Evolutionary conservation across 2,888 invertebrate species (phyloP).

Genomic region (Aphodius sticticus): DNA sequence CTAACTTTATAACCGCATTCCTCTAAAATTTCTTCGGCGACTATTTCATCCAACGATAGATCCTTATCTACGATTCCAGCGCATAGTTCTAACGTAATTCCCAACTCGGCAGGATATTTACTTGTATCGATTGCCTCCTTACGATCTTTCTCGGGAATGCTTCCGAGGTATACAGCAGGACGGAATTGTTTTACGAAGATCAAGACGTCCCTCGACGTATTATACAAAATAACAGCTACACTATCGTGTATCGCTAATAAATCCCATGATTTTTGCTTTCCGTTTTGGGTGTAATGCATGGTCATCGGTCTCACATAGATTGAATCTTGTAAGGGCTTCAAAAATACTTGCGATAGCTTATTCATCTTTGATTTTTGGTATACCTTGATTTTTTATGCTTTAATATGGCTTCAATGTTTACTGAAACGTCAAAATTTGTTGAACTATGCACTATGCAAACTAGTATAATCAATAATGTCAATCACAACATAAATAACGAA

Average conservation of each 20-base stretch:
- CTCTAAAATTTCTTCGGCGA: constrained; percentile 84
- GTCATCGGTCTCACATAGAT: constrained; percentile 77
- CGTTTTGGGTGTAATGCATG: constrained; percentile 79
- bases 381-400: constrained; percentile 33
- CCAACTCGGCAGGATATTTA: constrained; percentile 75
- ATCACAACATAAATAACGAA: no score
- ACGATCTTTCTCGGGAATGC: constrained; percentile 66
- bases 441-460: no score
- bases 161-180: constrained; percentile 83
- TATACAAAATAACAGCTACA: constrained; percentile 85
- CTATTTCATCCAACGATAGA: constrained; percentile 75
- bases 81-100: constrained; percentile 87
- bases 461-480: no score
- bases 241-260: constrained; percentile 84
- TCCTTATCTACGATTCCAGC: constrained; percentile 91
- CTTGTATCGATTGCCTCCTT: constrained; percentile 65
- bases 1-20: constrained; percentile 92
- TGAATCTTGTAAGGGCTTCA: constrained; percentile 56
- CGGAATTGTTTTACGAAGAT: constrained; percentile 93
- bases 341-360: constrained; percentile 55
- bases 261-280: constrained; percentile 81
- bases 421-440: background rate
- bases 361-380: constrained; percentile 53
- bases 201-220: constrained; percentile 76
- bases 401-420: background rate